Evolutionary conservation across 1,140 invertebrate genomes (phyloP), one percentile per base, ranked within the genome.

Genomic region (Formica exsecta): DNA sequence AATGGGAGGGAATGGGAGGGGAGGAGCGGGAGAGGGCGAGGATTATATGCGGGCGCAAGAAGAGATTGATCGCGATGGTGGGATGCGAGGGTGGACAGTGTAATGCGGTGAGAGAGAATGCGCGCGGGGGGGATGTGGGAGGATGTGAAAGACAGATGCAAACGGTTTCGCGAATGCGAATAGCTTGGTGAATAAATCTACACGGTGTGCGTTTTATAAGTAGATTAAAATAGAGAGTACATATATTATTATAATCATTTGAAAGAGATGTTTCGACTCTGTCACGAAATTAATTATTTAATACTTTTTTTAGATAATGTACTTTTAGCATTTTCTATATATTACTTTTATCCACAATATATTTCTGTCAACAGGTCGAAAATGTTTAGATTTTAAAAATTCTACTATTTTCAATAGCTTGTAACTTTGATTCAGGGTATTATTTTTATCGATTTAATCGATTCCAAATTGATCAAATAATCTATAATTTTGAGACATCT

Each of bases 11-110:
- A 13, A n/a, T 32, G 38, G 1, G 44, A 9, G 48, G 4, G 59
- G 38, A 19, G 7, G 32, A 5, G 44, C 5, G 3, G 36, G 13
- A 0, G n/a, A 22, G 38, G 44, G n/a, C 8, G 9, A 61, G 73
- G 38, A 74, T 83, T 83, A 83, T 83, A 83, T 25, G 79, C 68
- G 36, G 68, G 79, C 48, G 68, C 79, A 74, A 83, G 79, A 83
- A 83, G 79, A 83, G 79, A 83, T 83, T 83, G 79, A 83, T 83
- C 79, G 79, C 68, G 54, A 83, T 74, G 68, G 38, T 0, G 48
- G n/a, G 32, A 29, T 29, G 77, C 68, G 66, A 61, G 79, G 54
- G 79, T 81, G 79, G 79, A 81, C 79, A 73, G 79, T 44, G 79
- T 73, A 81, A 81, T 81, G 79, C 66, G 66, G 51, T 7, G 66